Evolutionary conservation across 2,113 vertebrate species (phyloP).

Genomic region (Lasiurus cinereus): DNA sequence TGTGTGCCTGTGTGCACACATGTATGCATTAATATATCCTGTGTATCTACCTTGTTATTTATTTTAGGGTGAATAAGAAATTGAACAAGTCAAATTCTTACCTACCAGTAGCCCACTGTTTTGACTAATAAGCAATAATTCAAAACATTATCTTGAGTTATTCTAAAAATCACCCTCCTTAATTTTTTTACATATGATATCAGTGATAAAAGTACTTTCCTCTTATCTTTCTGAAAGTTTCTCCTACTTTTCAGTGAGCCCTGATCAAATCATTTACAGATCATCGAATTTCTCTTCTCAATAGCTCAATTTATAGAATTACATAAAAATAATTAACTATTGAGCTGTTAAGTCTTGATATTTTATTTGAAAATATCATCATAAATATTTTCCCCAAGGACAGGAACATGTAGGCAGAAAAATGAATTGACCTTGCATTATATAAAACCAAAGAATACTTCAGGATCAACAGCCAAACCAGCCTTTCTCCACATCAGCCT

Average conservation of each 20-base stretch:
- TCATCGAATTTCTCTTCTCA: slow-evolving; percentile 64
- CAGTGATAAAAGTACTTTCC: slow-evolving; percentile 15
- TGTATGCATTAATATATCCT: background rate
- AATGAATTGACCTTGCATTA: slow-evolving; percentile 81
- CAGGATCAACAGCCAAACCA: slow-evolving; percentile 77
- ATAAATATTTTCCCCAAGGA: slow-evolving; percentile 77
- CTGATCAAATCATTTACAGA: slow-evolving; percentile 56
- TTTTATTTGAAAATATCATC: slow-evolving; percentile 80
- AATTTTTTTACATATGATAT: background rate
- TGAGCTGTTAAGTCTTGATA: slow-evolving; percentile 80
- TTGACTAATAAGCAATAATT: background rate
- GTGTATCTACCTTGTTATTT: background rate
- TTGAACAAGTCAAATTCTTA: background rate
- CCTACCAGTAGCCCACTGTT: background rate
- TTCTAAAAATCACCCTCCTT: background rate
- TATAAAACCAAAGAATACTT: slow-evolving; percentile 78
- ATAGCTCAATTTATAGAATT: slow-evolving; percentile 74
- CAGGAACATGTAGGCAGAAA: slow-evolving; percentile 81
- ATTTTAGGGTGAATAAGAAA: background rate
- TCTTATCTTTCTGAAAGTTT: slow-evolving; percentile 48
- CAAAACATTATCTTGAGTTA: slow-evolving; percentile 4
- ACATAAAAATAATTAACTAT: slow-evolving; percentile 78
- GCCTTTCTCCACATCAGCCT: slow-evolving; percentile 77
- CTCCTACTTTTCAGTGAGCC: background rate
- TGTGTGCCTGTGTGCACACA: background rate